Evolutionary conservation across 2,113 vertebrate genomes (phyloP).

Genomic region (Crotalus tigris): DNA sequence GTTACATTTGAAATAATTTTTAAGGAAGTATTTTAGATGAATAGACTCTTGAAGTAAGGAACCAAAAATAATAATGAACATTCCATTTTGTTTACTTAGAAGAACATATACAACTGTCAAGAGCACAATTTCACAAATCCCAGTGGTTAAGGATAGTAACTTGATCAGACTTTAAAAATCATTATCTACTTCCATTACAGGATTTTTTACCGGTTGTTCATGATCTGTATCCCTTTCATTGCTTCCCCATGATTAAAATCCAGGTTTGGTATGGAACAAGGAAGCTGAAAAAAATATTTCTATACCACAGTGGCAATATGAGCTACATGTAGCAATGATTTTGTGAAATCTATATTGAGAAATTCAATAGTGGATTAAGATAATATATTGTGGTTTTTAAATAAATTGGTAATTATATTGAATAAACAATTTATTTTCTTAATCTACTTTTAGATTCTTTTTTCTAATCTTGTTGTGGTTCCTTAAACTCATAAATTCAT

Average conservation of each 20-base stretch:
- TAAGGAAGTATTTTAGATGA: neutral
- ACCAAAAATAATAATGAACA: neutral
- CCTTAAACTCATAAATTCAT: neutral
- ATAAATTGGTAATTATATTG: neutral
- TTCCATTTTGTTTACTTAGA: neutral
- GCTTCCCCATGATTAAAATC: slow-evolving; percentile 2
- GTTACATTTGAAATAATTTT: neutral
- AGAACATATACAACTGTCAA: neutral
- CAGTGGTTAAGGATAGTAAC: neutral
- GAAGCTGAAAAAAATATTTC: slow-evolving; percentile 8
- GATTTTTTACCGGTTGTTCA: neutral
- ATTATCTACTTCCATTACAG: neutral
- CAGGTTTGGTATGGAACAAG: neutral
- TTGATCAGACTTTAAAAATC: neutral
- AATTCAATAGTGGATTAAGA: neutral
- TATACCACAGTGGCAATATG: neutral
- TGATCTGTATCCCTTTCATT: neutral
- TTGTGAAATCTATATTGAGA: neutral
- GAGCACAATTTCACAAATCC: neutral
- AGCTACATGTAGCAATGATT: neutral
- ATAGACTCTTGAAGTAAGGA: neutral
- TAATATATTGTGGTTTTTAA: neutral
- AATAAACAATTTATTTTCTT: neutral
- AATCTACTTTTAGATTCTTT: slow-evolving; percentile 1
- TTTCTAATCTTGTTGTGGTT: neutral